Evolutionary conservation across 1,140 invertebrate genomes (phyloP).

Genomic region (Danaus plexippus): DNA sequence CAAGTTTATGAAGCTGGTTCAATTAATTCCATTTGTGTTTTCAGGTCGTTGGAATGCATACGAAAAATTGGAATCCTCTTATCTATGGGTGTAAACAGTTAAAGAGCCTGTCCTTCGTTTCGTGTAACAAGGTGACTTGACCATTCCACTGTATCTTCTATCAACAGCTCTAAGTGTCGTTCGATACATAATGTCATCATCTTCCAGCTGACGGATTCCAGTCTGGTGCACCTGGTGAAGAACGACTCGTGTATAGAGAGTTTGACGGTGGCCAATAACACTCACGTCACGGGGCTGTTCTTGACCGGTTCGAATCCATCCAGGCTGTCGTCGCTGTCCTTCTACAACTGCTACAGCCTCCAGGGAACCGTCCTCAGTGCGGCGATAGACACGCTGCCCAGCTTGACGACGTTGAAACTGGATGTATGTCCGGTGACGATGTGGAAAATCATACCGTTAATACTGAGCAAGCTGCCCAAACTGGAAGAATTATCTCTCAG

Average conservation of each 20-base stretch:
- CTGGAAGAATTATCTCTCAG: constrained; percentile 60
- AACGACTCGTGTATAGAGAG: constrained; percentile 48
- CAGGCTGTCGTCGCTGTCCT: constrained; percentile 45
- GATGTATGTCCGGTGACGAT: constrained; percentile 49
- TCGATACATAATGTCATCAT: background rate
- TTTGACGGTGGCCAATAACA: constrained; percentile 53
- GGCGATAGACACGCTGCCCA: constrained; percentile 43
- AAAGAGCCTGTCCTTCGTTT: constrained; percentile 51
- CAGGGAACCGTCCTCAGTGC: constrained; percentile 49
- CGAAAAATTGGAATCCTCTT: constrained; percentile 64
- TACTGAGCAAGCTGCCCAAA: constrained; percentile 47
- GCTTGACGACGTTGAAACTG: constrained; percentile 44
- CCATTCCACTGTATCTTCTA: no score
- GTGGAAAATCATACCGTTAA: constrained; percentile 49
- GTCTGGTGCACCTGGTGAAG: constrained; percentile 51
- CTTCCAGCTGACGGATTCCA: constrained; percentile 56
- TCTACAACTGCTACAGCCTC: constrained; percentile 60
- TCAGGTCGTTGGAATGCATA: constrained; percentile 57
- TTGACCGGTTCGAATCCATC: constrained; percentile 39
- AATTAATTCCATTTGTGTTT: constrained; percentile 14
- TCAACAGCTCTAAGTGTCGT: no score
- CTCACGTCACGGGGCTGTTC: constrained; percentile 56
- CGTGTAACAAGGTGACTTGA: constrained; percentile 54
- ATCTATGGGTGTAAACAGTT: constrained; percentile 61
- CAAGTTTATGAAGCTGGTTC: no score